These are phyloP conservation scores for Anomalospiza imberbis DNA, from an alignment of 2,797 vertebrate genomes.

Conservation along the genomic window DNA sequence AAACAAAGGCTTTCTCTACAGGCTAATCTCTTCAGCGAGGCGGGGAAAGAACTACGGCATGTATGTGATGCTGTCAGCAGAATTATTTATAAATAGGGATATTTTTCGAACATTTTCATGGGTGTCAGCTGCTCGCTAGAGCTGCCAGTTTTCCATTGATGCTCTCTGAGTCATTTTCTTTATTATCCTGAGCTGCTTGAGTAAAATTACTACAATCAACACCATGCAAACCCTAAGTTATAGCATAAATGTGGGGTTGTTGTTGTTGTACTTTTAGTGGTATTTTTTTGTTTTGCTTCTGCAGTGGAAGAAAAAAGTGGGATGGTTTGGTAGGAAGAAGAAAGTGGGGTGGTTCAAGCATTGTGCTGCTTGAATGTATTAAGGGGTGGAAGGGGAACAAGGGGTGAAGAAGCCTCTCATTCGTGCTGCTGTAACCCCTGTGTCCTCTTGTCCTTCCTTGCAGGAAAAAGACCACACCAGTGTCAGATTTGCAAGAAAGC, in stretches of 20 bases:
- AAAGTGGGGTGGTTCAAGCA: accelerated
- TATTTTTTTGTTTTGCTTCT: not conserved
- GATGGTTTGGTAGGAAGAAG: not conserved
- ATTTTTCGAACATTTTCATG: slow-evolving; percentile 62
- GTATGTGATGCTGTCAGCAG: slow-evolving; percentile 38
- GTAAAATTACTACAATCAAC: slow-evolving; percentile 58
- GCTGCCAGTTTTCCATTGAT: slow-evolving; percentile 62
- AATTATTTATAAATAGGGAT: slow-evolving; percentile 60
- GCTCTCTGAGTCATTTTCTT: slow-evolving; percentile 57
- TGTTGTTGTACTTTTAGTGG: not conserved
- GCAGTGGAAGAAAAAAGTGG: not conserved
- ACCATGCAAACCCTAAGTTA: slow-evolving; percentile 19
- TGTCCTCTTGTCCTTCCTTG: slow-evolving; percentile 70
- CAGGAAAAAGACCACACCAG: slow-evolving; percentile 98
- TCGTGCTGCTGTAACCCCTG: slow-evolving; percentile 21
- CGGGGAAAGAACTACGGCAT: not conserved
- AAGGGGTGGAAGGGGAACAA: accelerated
- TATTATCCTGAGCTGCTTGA: slow-evolving; percentile 35
- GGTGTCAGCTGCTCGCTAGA: slow-evolving; percentile 59
- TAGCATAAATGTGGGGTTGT: not conserved
- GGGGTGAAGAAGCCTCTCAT: not conserved
- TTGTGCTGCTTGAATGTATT: not conserved
- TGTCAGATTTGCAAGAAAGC: slow-evolving; percentile 99
- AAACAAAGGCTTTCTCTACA: slow-evolving; percentile 38
- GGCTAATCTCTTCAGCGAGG: slow-evolving; percentile 19